Evolutionary conservation across 2,113 vertebrate species (phyloP).

Genomic region (Melanotaenia duboulayi): DNA sequence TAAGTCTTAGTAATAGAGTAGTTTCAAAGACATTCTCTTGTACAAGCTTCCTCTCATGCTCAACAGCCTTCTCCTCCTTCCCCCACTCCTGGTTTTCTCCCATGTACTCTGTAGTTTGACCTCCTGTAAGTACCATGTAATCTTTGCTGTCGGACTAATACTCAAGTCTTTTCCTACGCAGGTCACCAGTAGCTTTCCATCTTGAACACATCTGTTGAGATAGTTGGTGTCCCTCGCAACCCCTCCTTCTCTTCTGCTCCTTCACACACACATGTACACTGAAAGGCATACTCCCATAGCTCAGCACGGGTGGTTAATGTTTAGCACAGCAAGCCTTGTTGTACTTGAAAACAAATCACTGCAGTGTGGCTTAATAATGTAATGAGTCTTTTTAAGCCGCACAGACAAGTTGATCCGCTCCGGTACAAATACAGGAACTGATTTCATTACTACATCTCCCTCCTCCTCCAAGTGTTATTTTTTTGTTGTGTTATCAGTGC

Average conservation of each 20-base stretch:
- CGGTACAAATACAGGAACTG: slow-evolving; percentile 73
- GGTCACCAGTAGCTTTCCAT: slow-evolving; percentile 74
- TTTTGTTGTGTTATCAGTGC: slow-evolving; percentile 60
- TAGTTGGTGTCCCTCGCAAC: slow-evolving; percentile 17
- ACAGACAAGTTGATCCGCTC: slow-evolving; percentile 76
- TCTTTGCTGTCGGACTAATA: slow-evolving; percentile 71
- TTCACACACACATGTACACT: background rate
- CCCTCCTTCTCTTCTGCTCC: background rate
- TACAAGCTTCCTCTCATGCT: slow-evolving; percentile 21
- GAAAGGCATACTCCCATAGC: slow-evolving; percentile 1
- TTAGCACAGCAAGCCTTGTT: slow-evolving; percentile 61
- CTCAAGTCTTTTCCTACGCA: slow-evolving; percentile 44
- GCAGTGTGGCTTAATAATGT: slow-evolving; percentile 72
- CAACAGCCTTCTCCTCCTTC: background rate
- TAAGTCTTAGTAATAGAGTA: slow-evolving; percentile 32
- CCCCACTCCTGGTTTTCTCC: slow-evolving; percentile 15
- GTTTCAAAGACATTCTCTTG: slow-evolving; percentile 27
- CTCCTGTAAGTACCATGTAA: slow-evolving; percentile 72
- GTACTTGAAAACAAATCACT: slow-evolving; percentile 74
- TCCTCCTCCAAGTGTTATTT: slow-evolving; percentile 56
- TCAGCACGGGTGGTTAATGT: slow-evolving; percentile 47
- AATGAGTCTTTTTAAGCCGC: slow-evolving; percentile 73
- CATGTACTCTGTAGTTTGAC: slow-evolving; percentile 43
- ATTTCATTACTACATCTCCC: slow-evolving; percentile 72
- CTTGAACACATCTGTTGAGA: slow-evolving; percentile 64